A percentile compares a stretch with the other conserved stretches of the same genome.
phyloP scores from a whole-genome alignment of 2,113 vertebrate genomes.

The Setophaga kirtlandii region DNA sequence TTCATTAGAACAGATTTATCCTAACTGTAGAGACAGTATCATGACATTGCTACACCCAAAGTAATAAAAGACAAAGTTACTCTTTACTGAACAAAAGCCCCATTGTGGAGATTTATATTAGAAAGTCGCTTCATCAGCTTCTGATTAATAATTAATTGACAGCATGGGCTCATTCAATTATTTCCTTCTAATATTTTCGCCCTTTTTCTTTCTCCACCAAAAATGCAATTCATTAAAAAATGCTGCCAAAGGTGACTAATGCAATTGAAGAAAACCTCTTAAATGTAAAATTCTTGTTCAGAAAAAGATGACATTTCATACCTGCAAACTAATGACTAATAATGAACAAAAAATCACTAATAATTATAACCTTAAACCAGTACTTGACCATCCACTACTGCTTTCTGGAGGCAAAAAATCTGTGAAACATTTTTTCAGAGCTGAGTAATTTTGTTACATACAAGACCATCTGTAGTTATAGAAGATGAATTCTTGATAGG shows the following conservation, averaged over 20 bases:
- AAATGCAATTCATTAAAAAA: background rate
- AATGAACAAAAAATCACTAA: background rate
- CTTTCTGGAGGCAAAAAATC: background rate
- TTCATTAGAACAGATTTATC: slow-evolving; percentile 5
- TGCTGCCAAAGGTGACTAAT: background rate
- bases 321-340: background rate
- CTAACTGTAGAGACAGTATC: background rate
- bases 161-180: background rate
- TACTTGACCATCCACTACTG: background rate
- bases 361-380: background rate
- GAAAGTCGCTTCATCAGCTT: background rate
- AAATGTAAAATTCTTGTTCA: background rate
- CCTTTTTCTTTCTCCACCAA: background rate
- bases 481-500: background rate
- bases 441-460: background rate
- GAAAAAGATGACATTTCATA: background rate
- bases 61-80: background rate
- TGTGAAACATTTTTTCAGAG: background rate
- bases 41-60: background rate
- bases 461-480: background rate
- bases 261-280: background rate
- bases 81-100: background rate
- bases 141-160: slow-evolving; percentile 23
- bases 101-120: background rate
- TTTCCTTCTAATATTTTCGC: background rate